phyloP scores from a whole-genome alignment of 1,140 invertebrate species.

The Euwallacea similis region DNA sequence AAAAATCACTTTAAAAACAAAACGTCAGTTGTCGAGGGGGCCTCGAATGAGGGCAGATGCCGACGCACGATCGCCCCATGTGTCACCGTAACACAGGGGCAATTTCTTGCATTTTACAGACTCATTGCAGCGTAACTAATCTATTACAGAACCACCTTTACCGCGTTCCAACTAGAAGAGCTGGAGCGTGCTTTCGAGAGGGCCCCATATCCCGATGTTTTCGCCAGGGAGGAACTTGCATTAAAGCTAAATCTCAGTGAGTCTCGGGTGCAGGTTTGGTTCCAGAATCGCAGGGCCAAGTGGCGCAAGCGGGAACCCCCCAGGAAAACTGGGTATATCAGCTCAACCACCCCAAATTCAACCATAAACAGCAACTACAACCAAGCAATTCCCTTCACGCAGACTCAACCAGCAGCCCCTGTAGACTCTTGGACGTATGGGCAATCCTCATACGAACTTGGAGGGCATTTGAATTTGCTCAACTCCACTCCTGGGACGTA shows the following conservation, averaged over 20 bases:
- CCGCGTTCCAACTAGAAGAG: conserved; percentile 92
- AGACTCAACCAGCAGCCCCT: conserved; percentile 62
- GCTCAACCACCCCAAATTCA: conserved; percentile 51
- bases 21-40: conserved; percentile 28
- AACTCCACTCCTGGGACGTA: conserved; percentile 70
- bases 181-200: conserved; percentile 91
- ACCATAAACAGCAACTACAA: conserved; percentile 67
- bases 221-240: conserved; percentile 91
- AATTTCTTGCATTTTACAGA: conserved; percentile 15
- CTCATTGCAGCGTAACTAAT: conserved; percentile 26
- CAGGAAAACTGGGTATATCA: conserved; percentile 74
- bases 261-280: conserved; percentile 92
- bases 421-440: conserved; percentile 74
- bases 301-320: conserved; percentile 98
- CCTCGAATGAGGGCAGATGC: conserved; percentile 21
- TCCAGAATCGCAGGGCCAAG: conserved; percentile 94
- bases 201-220: conserved; percentile 95
- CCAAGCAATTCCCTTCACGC: conserved; percentile 67
- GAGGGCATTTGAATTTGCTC: conserved; percentile 69
- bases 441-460: conserved; percentile 73
- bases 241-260: conserved; percentile 88
- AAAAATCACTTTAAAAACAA: conserved; percentile 29
- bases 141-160: conserved; percentile 90
- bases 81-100: neutral
- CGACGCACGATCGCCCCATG: conserved; percentile 6